Percentiles rank a stretch among this genome's conserved stretches.
Conservation (phyloP, 2,888 invertebrate genomes). For the Gisinianus flammeolus region DNA sequence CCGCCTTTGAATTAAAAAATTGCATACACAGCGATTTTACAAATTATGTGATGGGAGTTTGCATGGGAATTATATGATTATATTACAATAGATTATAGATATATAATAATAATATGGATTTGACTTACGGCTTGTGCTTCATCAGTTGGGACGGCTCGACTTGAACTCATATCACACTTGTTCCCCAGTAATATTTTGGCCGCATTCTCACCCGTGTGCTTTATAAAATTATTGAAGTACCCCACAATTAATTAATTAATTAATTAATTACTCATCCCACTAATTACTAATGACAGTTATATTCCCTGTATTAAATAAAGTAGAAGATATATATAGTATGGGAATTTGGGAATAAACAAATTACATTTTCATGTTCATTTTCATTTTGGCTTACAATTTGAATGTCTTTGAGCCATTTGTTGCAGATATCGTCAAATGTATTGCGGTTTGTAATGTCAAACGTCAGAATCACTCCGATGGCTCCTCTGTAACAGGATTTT, state of each 20-base stretch:
- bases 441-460: slow-evolving; percentile 7
- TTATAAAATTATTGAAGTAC: too few species aligned
- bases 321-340: too few species aligned
- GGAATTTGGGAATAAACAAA: too few species aligned
- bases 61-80: too few species aligned
- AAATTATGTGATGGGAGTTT: too few species aligned
- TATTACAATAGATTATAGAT: too few species aligned
- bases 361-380: too few species aligned
- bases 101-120: background rate
- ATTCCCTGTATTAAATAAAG: too few species aligned
- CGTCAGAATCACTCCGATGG: slow-evolving; percentile 23
- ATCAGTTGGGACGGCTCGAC: slow-evolving; percentile 23
- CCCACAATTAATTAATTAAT: too few species aligned
- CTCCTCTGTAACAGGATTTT: slow-evolving; percentile 30
- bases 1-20: slow-evolving; percentile 11
- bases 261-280: too few species aligned
- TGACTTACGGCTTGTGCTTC: slow-evolving; percentile 31
- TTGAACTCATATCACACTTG: slow-evolving; percentile 24
- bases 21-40: too few species aligned
- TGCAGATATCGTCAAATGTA: slow-evolving; percentile 32
- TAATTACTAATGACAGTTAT: too few species aligned
- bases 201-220: slow-evolving; percentile 33
- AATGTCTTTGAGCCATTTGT: slow-evolving; percentile 36
- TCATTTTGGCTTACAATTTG: slow-evolving; percentile 14
- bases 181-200: slow-evolving; percentile 28